Percentiles rank a stretch among this genome's conserved stretches.
These are phyloP conservation scores for Pangasianodon hypophthalmus DNA, from an alignment of 2,113 vertebrate species.

Conservation along the genomic window DNA sequence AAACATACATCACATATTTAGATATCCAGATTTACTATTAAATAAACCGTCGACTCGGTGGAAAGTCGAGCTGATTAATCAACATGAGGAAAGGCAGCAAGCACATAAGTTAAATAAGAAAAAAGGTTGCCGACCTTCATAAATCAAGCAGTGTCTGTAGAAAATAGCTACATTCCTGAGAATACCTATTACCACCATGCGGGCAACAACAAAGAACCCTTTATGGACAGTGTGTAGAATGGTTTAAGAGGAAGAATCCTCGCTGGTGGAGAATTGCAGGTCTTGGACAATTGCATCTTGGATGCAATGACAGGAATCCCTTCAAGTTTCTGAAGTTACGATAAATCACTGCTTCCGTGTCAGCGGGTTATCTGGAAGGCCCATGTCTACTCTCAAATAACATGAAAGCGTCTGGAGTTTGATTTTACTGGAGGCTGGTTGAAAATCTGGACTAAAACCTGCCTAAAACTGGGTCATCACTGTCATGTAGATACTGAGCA, in stretches of 20 bases:
- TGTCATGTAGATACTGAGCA: neutral
- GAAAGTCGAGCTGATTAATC: conserved; percentile 4
- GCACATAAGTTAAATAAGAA: neutral
- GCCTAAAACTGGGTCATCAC: neutral
- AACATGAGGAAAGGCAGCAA: conserved; percentile 12
- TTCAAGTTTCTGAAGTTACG: conserved; percentile 2
- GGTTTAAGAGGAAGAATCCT: conserved; percentile 1
- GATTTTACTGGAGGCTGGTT: neutral
- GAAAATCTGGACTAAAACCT: neutral
- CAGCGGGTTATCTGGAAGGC: neutral
- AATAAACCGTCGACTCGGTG: neutral
- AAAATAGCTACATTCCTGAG: conserved; percentile 11
- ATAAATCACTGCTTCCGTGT: neutral
- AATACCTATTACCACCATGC: conserved; percentile 13
- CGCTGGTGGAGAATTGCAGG: neutral
- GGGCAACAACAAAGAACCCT: conserved; percentile 20
- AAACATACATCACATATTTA: neutral
- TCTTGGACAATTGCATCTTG: neutral
- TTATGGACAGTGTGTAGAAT: conserved; percentile 17
- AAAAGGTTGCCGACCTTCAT: neutral
- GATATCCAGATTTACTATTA: neutral
- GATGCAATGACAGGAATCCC: conserved; percentile 13
- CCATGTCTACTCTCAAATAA: neutral
- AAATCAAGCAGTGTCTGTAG: conserved; percentile 17
- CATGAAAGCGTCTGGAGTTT: neutral